Evolutionary conservation across 2,113 vertebrate species (phyloP), one percentile per base, ranked within the genome.

Genomic region (Peromyscus californicus): DNA sequence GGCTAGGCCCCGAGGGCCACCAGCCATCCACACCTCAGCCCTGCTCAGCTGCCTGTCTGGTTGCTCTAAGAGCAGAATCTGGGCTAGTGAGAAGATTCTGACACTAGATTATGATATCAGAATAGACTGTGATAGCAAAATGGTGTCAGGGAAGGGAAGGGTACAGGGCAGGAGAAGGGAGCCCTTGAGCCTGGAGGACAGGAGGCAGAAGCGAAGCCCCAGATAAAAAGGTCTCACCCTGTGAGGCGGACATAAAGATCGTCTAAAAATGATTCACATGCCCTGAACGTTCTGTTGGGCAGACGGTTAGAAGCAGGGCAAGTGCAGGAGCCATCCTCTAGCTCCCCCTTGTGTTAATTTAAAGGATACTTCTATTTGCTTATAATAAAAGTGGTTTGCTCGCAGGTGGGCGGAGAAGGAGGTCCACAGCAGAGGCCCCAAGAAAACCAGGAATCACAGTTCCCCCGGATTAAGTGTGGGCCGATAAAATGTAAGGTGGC

Each of bases 121-220:
- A 97, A 95, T 94, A 83, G 94, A 51, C 51, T 95, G 39, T 96
- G 96, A 97, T 95, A 91, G 97, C 97, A 96, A 1, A 2, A 22
- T 33, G 24, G 26, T 70, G 51, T 4, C 72, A 90, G 39, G 59
- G 26, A 39, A 57, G 69, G 29, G 45, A 89, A 65, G 76, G n/a
- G 75, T 48, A 4, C 61, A n/a, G 59, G 63, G 29, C 33, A 45
- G 17, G 57, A 93, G 36, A 78, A 12, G 29, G 24, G 42, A 57
- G 29, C 5, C 57, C 59, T 15, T 4, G 45, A 65, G 33, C 39
- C 48, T 0, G 54, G 54, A 54, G 54, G 54, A 54, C 7, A 54
- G 13, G 54, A 54, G 54, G 13, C 54, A 54, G 54, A 54, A 8
- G 54, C 21, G 48, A 61, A 57, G 11, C 2, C 15, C 39, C 12